Evolutionary conservation across 2,113 vertebrate species (phyloP).

Genomic region (Chloropsis hardwickii): DNA sequence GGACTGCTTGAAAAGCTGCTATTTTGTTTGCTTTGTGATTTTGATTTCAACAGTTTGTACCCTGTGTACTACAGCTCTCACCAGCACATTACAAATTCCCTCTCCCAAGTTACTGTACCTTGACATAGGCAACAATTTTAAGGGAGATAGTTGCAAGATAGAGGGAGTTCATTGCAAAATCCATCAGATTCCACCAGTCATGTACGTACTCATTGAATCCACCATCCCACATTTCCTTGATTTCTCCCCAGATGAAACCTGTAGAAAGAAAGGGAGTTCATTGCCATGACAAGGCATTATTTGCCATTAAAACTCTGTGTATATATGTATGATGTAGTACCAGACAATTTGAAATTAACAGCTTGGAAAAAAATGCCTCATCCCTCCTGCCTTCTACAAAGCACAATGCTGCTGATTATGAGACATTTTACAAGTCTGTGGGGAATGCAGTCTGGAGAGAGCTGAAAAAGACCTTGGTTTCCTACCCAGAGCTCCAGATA

Average conservation of each 20-base stretch:
- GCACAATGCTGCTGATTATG: neutral
- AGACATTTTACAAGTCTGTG: neutral
- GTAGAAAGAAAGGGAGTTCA: conserved; percentile 10
- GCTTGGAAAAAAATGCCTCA: neutral
- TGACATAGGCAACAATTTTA: conserved; percentile 95
- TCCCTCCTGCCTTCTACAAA: neutral
- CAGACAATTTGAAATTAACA: neutral
- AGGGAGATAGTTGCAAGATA: conserved; percentile 95
- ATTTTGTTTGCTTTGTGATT: neutral
- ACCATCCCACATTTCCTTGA: conserved; percentile 98
- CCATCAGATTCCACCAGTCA: conserved; percentile 98
- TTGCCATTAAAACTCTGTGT: neutral
- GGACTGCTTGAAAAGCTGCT: neutral
- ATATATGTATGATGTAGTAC: neutral
- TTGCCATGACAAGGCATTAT: neutral
- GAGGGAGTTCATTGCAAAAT: conserved; percentile 97
- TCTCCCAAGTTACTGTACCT: conserved; percentile 76
- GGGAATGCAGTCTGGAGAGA: neutral
- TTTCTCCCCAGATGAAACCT: conserved; percentile 99
- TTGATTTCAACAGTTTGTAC: neutral
- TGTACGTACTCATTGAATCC: conserved; percentile 95
- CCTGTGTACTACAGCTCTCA: neutral
- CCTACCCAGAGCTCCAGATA: neutral
- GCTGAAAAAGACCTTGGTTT: neutral
- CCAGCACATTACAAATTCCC: neutral